Conservation (phyloP, 2,113 vertebrate species). For the Pedionomus torquatus region DNA sequence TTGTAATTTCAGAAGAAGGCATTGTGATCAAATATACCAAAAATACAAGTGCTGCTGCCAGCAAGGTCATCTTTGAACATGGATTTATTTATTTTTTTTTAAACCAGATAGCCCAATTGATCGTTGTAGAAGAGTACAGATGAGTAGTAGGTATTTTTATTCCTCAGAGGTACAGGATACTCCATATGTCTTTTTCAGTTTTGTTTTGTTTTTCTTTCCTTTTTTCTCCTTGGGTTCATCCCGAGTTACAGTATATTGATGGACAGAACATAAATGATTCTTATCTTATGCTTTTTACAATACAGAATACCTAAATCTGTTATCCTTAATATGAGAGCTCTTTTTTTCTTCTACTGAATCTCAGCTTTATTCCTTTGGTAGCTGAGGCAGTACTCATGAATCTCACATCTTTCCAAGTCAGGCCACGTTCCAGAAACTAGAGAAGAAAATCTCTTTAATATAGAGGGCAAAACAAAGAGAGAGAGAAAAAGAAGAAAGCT, state of each 20-base stretch:
- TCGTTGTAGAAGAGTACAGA: neutral
- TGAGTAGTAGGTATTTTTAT: neutral
- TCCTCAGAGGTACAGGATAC: neutral
- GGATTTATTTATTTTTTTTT: neutral
- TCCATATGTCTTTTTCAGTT: neutral
- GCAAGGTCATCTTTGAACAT: neutral
- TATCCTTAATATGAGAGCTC: neutral
- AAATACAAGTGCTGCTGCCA: neutral
- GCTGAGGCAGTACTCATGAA: neutral
- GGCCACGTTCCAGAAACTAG: neutral
- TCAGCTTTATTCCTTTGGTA: neutral
- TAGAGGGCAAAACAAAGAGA: neutral
- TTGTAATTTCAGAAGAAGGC: neutral
- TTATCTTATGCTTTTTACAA: neutral
- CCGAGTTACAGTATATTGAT: neutral
- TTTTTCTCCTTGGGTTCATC: neutral
- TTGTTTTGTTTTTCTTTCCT: neutral
- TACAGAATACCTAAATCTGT: neutral
- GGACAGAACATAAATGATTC: neutral
- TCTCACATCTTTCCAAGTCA: neutral
- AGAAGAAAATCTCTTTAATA: neutral
- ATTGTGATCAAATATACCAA: neutral
- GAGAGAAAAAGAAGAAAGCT: neutral
- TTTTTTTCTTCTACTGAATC: neutral
- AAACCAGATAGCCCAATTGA: neutral